Evolutionary conservation across 1,140 invertebrate genomes (phyloP).

Genomic region (Tyrophagus putrescentiae): DNA sequence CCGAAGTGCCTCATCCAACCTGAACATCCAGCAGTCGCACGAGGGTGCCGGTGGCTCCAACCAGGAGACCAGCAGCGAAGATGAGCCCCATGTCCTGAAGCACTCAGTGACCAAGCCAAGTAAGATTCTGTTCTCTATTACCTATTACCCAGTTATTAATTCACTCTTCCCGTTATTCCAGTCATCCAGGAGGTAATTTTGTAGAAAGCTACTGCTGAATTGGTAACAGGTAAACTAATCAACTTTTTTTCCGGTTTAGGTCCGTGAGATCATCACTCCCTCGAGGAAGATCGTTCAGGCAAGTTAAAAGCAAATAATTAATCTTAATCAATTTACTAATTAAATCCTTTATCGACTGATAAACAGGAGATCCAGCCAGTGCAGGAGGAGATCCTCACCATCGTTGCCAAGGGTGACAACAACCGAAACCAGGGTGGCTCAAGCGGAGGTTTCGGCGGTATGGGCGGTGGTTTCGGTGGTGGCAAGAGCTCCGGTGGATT

Average conservation of each 20-base stretch:
- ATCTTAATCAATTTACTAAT: no score
- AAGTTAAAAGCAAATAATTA: no score
- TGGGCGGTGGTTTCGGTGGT: background rate
- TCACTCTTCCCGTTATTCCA: no score
- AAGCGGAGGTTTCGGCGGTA: slow-evolving; percentile 3
- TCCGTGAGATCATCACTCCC: slow-evolving; percentile 20
- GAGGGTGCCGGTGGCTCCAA: background rate
- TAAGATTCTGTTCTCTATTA: no score
- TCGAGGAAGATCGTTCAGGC: slow-evolving; percentile 6
- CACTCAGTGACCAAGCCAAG: background rate
- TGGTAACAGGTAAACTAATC: background rate
- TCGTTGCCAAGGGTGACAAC: background rate
- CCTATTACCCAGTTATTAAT: no score
- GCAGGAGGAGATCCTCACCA: slow-evolving; percentile 14
- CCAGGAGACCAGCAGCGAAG: background rate
- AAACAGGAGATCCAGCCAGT: slow-evolving; percentile 20
- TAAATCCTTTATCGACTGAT: no score
- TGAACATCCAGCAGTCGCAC: slow-evolving; percentile 18
- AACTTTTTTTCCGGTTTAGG: background rate
- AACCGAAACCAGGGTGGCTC: background rate
- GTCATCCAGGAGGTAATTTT: no score
- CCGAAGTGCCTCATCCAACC: background rate
- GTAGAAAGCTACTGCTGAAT: no score
- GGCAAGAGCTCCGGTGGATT: background rate
- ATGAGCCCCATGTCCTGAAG: background rate